Conservation (phyloP, 2,113 vertebrate species). For the Bubo scandiacus region DNA sequence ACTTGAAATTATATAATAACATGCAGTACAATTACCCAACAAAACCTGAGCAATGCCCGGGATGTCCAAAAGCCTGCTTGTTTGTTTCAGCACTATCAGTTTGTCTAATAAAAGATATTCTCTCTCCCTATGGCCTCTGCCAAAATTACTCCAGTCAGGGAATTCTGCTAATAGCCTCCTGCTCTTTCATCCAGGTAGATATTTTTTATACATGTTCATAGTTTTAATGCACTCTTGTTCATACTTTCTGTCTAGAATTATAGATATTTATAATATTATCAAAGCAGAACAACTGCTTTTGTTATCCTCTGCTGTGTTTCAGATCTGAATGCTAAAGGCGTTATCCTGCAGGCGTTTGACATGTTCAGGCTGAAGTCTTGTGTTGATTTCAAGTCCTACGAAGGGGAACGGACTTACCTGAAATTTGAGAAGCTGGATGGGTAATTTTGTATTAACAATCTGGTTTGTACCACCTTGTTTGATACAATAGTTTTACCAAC, state of each 20-base stretch:
- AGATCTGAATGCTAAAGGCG: conserved; percentile 77
- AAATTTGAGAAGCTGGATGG: conserved; percentile 75
- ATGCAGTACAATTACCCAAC: neutral
- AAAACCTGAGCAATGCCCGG: neutral
- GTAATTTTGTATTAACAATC: neutral
- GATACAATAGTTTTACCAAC: neutral
- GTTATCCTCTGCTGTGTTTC: neutral
- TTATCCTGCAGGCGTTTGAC: conserved; percentile 79
- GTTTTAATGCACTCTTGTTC: neutral
- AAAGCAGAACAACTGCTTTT: neutral
- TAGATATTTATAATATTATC: neutral
- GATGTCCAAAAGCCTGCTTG: neutral
- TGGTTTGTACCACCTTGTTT: neutral
- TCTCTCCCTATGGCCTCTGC: neutral
- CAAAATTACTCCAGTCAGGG: neutral
- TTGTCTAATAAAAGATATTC: neutral
- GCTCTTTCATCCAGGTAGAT: neutral
- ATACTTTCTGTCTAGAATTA: neutral
- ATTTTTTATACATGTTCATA: neutral
- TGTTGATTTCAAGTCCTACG: conserved; percentile 83
- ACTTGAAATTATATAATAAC: neutral
- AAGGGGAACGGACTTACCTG: conserved; percentile 77
- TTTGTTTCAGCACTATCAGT: neutral
- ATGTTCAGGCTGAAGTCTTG: conserved; percentile 84
- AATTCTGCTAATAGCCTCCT: neutral